A percentile compares a stretch with the other conserved stretches of the same genome.
These are phyloP conservation scores for Hormaphis cornu DNA, from an alignment of 1,140 invertebrate genomes.

Conservation along the genomic window DNA sequence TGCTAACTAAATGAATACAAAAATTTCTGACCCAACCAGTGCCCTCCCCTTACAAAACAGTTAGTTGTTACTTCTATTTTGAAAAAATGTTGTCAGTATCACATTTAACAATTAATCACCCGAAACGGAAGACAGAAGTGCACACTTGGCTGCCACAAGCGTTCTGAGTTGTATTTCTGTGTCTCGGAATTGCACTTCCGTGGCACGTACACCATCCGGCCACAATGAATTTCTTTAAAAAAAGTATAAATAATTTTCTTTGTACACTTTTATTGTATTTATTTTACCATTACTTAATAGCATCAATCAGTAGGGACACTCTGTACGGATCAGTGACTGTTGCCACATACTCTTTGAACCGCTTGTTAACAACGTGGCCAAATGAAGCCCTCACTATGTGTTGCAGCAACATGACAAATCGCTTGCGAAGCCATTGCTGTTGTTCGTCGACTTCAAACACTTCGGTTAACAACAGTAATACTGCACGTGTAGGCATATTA, in stretches of 20 bases:
- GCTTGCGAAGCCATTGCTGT: constrained; percentile 76
- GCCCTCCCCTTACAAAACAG: no score
- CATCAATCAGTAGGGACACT: constrained; percentile 15
- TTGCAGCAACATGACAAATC: constrained; percentile 67
- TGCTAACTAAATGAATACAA: no score
- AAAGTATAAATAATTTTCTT: constrained; percentile 31
- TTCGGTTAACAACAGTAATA: constrained; percentile 80
- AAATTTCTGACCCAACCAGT: no score
- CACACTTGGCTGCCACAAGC: constrained; percentile 73
- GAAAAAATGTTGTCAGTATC: no score
- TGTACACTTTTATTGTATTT: neutral
- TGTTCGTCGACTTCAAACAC: constrained; percentile 79
- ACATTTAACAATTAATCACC: constrained; percentile 45
- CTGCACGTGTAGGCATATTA: constrained; percentile 78
- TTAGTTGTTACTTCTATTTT: no score
- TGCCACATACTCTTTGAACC: constrained; percentile 86
- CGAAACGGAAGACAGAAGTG: constrained; percentile 65
- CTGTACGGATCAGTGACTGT: constrained; percentile 65
- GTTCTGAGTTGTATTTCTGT: constrained; percentile 66
- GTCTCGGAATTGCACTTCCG: constrained; percentile 55
- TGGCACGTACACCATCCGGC: constrained; percentile 61
- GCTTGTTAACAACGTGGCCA: constrained; percentile 76
- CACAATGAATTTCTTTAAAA: constrained; percentile 61
- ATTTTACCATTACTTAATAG: constrained; percentile 6
- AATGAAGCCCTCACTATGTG: constrained; percentile 70